Conservation (phyloP, 2,113 vertebrate species). For the Globicephala melas region DNA sequence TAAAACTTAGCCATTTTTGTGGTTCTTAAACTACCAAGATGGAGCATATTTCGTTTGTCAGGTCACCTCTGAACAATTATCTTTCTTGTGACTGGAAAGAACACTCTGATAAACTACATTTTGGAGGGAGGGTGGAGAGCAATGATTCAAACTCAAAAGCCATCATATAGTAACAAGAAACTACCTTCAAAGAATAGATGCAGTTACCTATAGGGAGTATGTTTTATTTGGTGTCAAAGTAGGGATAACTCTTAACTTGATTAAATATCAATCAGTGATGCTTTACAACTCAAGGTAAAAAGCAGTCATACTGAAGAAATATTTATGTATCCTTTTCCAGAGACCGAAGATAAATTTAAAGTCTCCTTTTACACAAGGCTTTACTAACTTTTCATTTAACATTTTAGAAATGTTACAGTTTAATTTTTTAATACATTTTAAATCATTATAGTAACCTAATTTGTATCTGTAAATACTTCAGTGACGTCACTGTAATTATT, state of each 20-base stretch:
- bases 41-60: background rate
- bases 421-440: background rate
- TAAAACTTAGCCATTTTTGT: background rate
- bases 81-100: background rate
- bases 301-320: background rate
- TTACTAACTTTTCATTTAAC: slow-evolving; percentile 35
- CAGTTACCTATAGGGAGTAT: background rate
- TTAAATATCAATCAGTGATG: slow-evolving; percentile 28
- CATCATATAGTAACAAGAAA: background rate
- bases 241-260: background rate
- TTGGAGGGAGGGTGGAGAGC: background rate
- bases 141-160: background rate
- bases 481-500: background rate
- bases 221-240: slow-evolving; percentile 7
- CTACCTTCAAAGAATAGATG: background rate
- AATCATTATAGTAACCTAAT: background rate
- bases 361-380: background rate
- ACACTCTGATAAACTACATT: background rate
- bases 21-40: background rate
- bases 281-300: slow-evolving; percentile 16
- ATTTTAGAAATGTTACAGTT: background rate
- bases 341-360: background rate
- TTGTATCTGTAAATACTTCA: background rate
- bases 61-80: background rate
- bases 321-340: background rate